phyloP scores from a whole-genome alignment of 2,888 invertebrate species.

The Ichneumon xanthorius region DNA sequence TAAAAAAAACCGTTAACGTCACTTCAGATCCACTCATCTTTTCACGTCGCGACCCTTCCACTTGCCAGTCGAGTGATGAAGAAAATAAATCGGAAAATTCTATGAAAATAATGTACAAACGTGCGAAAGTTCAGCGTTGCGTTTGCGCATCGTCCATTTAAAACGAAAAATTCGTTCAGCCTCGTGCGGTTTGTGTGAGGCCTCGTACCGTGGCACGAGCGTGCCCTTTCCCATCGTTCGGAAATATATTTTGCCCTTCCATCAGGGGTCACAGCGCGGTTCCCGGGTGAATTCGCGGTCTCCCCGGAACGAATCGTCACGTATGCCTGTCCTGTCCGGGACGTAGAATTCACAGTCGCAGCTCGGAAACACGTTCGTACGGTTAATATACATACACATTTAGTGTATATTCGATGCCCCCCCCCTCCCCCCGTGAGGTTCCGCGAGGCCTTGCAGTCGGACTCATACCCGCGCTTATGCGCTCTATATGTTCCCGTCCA shows the following conservation, averaged over 20 bases:
- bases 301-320: slow-evolving; percentile 48
- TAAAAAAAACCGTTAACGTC: too few relatives aligned
- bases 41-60: too few relatives aligned
- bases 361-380: slow-evolving; percentile 13
- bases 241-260: slow-evolving; percentile 64
- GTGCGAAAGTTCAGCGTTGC: too few relatives aligned
- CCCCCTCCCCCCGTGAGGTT: background rate
- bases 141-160: background rate
- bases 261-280: slow-evolving; percentile 61
- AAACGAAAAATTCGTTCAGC: slow-evolving; percentile 22
- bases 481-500: background rate
- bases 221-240: slow-evolving; percentile 22
- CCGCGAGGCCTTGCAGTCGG: slow-evolving; percentile 15
- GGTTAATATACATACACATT: slow-evolving; percentile 1
- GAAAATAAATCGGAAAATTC: too few relatives aligned
- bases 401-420: background rate
- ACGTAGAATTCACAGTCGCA: slow-evolving; percentile 33
- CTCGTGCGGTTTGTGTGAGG: slow-evolving; percentile 67
- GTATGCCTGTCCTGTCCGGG: slow-evolving; percentile 42
- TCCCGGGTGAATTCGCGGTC: slow-evolving; percentile 33
- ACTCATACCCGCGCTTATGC: slow-evolving; percentile 1
- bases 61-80: too few relatives aligned
- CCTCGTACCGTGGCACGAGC: slow-evolving; percentile 12
- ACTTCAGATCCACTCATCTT: too few relatives aligned
- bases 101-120: too few relatives aligned